phyloP scores from a whole-genome alignment of 2,888 invertebrate species.

The Ditula angustiorana region DNA sequence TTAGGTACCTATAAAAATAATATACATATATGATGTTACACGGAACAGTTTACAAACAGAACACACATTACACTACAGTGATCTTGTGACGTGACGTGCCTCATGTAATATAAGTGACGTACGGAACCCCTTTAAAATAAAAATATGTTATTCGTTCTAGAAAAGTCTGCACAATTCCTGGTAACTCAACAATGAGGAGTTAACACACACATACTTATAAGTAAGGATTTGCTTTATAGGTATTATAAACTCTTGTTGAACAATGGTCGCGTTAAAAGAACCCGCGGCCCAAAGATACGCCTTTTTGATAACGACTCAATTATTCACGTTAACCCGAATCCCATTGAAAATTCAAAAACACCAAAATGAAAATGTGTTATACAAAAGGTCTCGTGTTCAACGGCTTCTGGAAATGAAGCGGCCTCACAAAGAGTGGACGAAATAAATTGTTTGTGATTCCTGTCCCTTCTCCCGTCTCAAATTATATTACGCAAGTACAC shows the following conservation, averaged over 20 bases:
- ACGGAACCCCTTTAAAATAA: too few relatives aligned
- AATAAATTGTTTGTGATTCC: constrained; percentile 35
- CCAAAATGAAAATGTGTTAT: constrained; percentile 25
- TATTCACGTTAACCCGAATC: constrained; percentile 2
- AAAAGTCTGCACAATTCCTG: too few relatives aligned
- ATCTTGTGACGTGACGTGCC: too few relatives aligned
- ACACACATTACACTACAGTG: too few relatives aligned
- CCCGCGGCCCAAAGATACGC: constrained; percentile 2
- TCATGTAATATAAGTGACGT: too few relatives aligned
- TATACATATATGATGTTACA: too few relatives aligned
- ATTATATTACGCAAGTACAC: constrained; percentile 23
- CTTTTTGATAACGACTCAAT: constrained; percentile 18
- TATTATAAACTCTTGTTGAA: background rate
- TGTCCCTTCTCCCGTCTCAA: constrained; percentile 22
- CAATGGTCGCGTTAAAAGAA: background rate
- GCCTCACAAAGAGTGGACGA: constrained; percentile 32
- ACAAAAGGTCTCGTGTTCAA: constrained; percentile 26
- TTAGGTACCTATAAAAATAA: too few relatives aligned
- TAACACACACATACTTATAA: background rate
- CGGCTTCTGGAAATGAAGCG: constrained; percentile 16
- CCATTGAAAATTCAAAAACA: constrained; percentile 27
- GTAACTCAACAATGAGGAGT: too few relatives aligned
- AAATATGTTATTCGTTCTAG: too few relatives aligned
- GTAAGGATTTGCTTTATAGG: background rate
- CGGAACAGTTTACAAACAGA: too few relatives aligned